phyloP scores from a whole-genome alignment of 2,888 invertebrate species.

The Steromphala cineraria region DNA sequence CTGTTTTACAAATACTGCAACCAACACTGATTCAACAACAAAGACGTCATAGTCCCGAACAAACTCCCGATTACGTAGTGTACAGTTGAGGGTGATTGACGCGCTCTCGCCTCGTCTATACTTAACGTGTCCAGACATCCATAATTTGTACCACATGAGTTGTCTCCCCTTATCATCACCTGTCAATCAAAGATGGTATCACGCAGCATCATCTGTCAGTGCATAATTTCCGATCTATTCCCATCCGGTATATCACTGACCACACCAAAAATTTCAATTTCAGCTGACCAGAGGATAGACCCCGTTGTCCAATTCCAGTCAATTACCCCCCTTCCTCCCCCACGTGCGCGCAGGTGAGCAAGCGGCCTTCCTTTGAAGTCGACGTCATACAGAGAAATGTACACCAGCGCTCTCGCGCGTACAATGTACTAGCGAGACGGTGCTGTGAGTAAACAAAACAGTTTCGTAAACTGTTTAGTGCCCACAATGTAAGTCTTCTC shows the following conservation, averaged over 20 bases:
- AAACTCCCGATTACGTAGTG: too few species aligned
- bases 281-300: not conserved
- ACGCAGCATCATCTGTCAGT: not conserved
- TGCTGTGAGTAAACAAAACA: not conserved
- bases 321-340: not conserved
- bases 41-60: too few species aligned
- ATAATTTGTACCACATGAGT: not conserved
- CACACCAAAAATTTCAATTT: not conserved
- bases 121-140: not conserved
- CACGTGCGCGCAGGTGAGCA: not conserved
- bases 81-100: too few species aligned
- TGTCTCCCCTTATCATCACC: not conserved
- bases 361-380: not conserved
- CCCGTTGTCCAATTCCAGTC: conserved; percentile 1
- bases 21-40: too few species aligned
- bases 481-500: not conserved
- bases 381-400: not conserved
- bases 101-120: too few species aligned
- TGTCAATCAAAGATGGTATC: not conserved
- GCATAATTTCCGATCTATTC: conserved; percentile 5
- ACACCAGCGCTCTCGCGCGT: not conserved
- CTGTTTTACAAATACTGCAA: too few species aligned
- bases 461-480: not conserved
- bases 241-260: not conserved
- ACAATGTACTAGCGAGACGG: not conserved